Evolutionary conservation across 2,113 vertebrate genomes (phyloP), one percentile per base, ranked within the genome.

Genomic region (Solenodon paradoxus): DNA sequence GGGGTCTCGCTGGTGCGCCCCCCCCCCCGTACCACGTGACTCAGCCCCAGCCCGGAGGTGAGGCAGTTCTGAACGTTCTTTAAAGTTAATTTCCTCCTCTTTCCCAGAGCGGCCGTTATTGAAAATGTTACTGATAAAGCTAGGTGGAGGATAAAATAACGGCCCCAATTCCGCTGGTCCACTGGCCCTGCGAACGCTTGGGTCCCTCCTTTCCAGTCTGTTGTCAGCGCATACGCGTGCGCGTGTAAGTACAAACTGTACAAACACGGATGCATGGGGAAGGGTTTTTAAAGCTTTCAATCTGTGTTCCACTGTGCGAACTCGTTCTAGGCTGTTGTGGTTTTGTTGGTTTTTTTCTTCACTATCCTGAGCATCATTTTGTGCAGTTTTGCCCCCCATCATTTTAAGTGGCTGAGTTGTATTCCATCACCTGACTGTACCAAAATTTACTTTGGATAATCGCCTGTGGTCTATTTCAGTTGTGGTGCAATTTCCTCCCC

Each of bases 131-230:
- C 22, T 64, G 30, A 42, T 69, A 16, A n/a, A 69, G 20, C 71
- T 72, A 78, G 75, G 64, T 8, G 17, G 63, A 74, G 28, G 20
- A 40, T 63, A 35, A 85, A 71, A 30, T 68, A 28, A 35, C n/a
- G 24, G 30, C 16, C 51, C 11, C 35, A 47, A 20, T 42, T 38
- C 86, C 10, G 28, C 47, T n/a, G 11, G 35, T 16, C 7, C 30
- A 42, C 24, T 32, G 72, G 8, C 38, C 13, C 63, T 45, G 16
- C 0, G 17, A 5, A 45, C 0, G 0, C 24, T n/a, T 20, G 3
- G 47, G 51, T 38, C 19, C 45, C 0, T 51, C 28, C 30, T n/a
- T 32, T 75, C 63, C 42, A 24, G 75, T 7, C 32, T 85, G 35
- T 53, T 66, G 75, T n/a, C 45, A 28, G 74, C 28, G 20, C 38